Base-by-base conservation (phyloP, 2,113 vertebrate genomes). In the Piaya cayana region DNA sequence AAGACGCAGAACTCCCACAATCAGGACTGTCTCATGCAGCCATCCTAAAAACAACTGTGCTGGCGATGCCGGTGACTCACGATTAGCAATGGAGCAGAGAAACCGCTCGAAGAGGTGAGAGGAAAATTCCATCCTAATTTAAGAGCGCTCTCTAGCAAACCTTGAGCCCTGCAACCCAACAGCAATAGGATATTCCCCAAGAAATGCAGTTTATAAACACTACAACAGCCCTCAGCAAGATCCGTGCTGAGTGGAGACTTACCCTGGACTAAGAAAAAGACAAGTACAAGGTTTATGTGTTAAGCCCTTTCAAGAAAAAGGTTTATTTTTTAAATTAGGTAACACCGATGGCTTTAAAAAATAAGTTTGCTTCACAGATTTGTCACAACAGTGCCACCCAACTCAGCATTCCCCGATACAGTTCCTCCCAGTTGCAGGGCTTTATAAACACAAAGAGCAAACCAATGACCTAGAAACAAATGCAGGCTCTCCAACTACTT, bases 121-220 rank as follows among this genome's bases (percentile, higher is more conserved):
- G 91, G 94, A 97, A 97, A 96, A 95, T 91, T 95, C 95, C 95
- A 52, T 72, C 69, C 85, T 87, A 36, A 95, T 95, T 95, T 62
- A 43, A 89, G 77, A 87, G 90, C 11, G 9, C 94, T 91, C 92
- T 93, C 89, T 50, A 94, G 84, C 84, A 94, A 97, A 64, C 58
- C 37, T 17, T 52, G 0, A 62, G 89, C 91, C 84, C 86, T 55
- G 89, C 75, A 26, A 72, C 53, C 6, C 3, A 60, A 86, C 64
- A 52, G 11, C 69, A 8, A 27, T 26, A 1, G 2, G 71, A 50
- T 45, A 37, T 45, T 55, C 56, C 13, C 49, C 5, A 22, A 90
- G 56, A 95, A 87, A 90, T 7, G 25, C 3, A 8, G 37, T 50
- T 90, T 63, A 65, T 69, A 91, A 92, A 82, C 65, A 67, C 25